Evolutionary conservation across 2,888 invertebrate species (phyloP).

Genomic region (Perdita meconis): DNA sequence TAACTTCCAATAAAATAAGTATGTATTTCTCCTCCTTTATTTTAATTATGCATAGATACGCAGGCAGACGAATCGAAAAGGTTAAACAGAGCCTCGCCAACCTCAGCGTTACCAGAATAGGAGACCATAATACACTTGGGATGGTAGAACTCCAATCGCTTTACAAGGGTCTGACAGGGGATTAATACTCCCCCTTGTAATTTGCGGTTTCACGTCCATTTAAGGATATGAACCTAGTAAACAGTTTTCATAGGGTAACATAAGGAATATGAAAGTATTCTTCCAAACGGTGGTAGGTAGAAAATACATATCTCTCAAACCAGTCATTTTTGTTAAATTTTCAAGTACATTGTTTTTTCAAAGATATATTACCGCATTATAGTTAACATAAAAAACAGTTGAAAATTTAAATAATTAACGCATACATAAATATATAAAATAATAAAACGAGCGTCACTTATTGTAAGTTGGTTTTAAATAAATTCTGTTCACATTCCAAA

Average conservation of each 20-base stretch:
- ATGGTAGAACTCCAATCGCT: neutral
- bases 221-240: slow-evolving; percentile 72
- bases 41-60: neutral
- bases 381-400: too few relatives aligned
- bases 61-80: neutral
- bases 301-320: neutral
- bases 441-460: too few relatives aligned
- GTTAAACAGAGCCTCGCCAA: slow-evolving; percentile 26
- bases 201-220: slow-evolving; percentile 54
- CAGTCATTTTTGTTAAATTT: neutral
- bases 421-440: too few relatives aligned
- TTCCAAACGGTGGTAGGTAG: neutral
- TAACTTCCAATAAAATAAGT: too few relatives aligned
- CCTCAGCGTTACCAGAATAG: slow-evolving; percentile 12
- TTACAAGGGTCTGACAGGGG: slow-evolving; percentile 4
- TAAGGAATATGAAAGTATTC: slow-evolving; percentile 41
- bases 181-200: slow-evolving; percentile 18
- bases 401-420: too few relatives aligned
- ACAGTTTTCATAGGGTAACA: slow-evolving; percentile 62
- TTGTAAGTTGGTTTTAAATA: too few relatives aligned
- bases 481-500: too few relatives aligned
- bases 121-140: slow-evolving; percentile 3
- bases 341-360: neutral
- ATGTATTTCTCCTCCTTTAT: neutral
- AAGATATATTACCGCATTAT: neutral